Evolutionary conservation across 92 coral and sea anemone species (phyloP), one percentile per base, ranked within the genome.

Genomic region (Pocillopora meandrina): DNA sequence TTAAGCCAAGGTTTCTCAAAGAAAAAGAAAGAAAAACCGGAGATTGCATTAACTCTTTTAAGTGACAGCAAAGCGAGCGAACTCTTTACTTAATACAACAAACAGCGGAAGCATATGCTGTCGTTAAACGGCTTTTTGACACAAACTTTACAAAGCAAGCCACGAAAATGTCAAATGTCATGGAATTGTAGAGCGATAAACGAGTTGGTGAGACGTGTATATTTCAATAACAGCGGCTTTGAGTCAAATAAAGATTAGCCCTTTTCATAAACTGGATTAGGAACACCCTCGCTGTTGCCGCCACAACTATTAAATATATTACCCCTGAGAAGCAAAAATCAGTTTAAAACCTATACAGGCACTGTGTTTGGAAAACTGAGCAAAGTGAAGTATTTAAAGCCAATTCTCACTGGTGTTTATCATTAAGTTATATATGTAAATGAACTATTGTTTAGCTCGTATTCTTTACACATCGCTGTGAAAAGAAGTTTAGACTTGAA

Each of bases 391-490:
- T 55, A 56, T 79, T 67, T 70, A 21, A 60, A 74, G 86, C 77
- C 72, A 72, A 83, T 83, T 83, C 86, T 79, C 79, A 21, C 9
- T 62, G 73, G 86, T 74, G 64, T 73, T 63, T 62, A 49, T 71
- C 61, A 36, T 36, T 71, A 21, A 62, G 79, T 84, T 72, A 56
- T 90, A 36, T 70, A 90, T 90, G 93, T 71, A 69, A 90, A 90
- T 90, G 80, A 86, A 69, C 35, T 55, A 86, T 90, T 86, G 90
- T 90, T 58, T 71, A 15, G 55, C 9, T 47, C 17, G 60, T 65
- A 56, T 90, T 74, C 87, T 84, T 88, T 82, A 87, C 84, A 94
- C 89, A 90, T 79, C 78, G 65, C 77, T 75, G 93, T 94, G 91
- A 92, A 92, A 92, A 82, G 77, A 65, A 85, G 89, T 82, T 82